Evolutionary conservation across 2,888 invertebrate genomes (phyloP), one percentile per base, ranked within the genome.

Genomic region (Notodonta ziczac): DNA sequence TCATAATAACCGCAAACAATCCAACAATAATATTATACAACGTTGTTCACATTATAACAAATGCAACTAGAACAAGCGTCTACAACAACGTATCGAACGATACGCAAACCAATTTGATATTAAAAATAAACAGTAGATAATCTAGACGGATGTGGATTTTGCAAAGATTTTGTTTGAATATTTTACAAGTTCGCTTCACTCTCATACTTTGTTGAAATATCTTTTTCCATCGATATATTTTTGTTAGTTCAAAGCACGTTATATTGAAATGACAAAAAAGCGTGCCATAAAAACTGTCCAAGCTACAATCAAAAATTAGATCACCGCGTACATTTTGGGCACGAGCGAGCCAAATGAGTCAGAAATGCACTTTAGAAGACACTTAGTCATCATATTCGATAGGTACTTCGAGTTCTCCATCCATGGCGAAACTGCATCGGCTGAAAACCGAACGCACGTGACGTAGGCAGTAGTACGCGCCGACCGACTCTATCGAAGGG

Each of bases 251-350:
- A 39, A 44, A 24, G 24, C 24, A 46, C 46, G 46, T 13, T 24
- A n/a, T 13, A 46, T 46, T n/a, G 46, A 46, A n/a, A 13, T 7
- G 50, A 50, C 6, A 59, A 62, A 56, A 70, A 62, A 69, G 61
- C 39, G 57, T 54, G 52, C 44, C 58, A 70, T 58, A 60, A 54
- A 12, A 32, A 10, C 24, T 24, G 52, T 52, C 24, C 32, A 35
- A 32, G 52, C 39, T 51, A 57, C 48, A 39, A 51, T 51, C n/a
- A 14, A 39, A 5, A 57, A 68, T 82, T 76, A 80, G 83, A 82
- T 81, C 80, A 82, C 65, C 77, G 62, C 24, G 24, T 50, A 67
- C 75, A 14, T 63, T 67, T 76, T 72, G 56, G 74, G 72, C 59
- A 65, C 61, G 64, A 62, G 72, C 60, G 63, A 12, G 40, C 9